A percentile compares a stretch with the other conserved stretches of the same genome.
Evolutionary conservation across 2,888 invertebrate species (phyloP).

Genomic region (Eupithecia exiguata): DNA sequence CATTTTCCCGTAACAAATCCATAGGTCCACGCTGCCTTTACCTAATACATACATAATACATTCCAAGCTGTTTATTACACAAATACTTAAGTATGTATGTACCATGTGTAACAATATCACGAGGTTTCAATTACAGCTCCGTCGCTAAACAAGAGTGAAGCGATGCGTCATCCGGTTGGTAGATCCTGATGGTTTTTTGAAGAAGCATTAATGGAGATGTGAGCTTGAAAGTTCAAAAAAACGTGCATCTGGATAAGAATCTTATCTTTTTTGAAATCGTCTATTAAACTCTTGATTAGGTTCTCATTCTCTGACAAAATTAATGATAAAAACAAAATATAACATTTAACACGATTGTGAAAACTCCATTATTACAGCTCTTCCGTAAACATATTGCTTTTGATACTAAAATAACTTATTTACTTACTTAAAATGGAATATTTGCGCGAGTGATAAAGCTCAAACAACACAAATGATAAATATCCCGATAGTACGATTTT

Average conservation of each 20-base stretch:
- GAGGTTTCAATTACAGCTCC: conserved; percentile 76
- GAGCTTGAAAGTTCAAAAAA: too few relatives aligned
- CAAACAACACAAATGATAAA: too few relatives aligned
- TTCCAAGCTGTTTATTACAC: neutral
- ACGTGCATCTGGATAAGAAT: neutral
- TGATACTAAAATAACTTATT: too few relatives aligned
- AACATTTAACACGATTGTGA: neutral
- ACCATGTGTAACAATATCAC: conserved; percentile 68
- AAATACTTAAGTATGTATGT: conserved; percentile 19
- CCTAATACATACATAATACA: conserved; percentile 4
- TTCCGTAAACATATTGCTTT: too few relatives aligned
- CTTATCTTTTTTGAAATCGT: neutral
- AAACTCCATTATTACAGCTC: neutral
- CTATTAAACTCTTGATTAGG: too few relatives aligned
- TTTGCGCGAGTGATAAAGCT: too few relatives aligned
- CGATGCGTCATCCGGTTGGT: conserved; percentile 51
- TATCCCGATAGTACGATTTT: too few relatives aligned
- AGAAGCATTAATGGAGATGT: neutral
- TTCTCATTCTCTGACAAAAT: neutral
- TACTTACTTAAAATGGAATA: too few relatives aligned
- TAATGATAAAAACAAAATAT: neutral
- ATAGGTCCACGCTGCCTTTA: neutral
- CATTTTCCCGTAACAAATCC: conserved; percentile 14
- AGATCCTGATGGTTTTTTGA: neutral
- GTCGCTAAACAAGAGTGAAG: conserved; percentile 66